Evolutionary conservation across 92 coral and sea anemone genomes (phyloP), one percentile per base, ranked within the genome.

Genomic region (Scolanthus callimorphus): DNA sequence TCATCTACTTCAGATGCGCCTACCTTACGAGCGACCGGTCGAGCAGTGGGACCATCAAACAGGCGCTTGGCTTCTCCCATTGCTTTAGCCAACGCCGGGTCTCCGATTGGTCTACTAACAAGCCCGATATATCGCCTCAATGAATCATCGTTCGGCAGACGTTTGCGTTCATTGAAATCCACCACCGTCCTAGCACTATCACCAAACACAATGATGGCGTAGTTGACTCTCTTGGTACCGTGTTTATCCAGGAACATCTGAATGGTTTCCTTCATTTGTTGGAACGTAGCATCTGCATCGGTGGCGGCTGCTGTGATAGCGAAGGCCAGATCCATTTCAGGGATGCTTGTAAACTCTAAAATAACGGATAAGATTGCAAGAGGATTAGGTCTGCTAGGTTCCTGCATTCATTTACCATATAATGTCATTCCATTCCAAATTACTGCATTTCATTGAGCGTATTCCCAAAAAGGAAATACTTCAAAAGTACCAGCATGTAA

Each of bases 271-370:
- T 88, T 91, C 61, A 88, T 89, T 59, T 79, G 74, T 45, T 83
- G 70, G 55, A 91, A 84, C 45, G 61, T 70, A 25, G 21, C 49
- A n/a, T 26, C 56, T 1, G 97, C 88, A 17, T 60, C 65, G 3
- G 63, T 25, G 8, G 80, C 81, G 37, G 74, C 69, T 37, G 96
- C 86, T 62, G 87, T 80, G 27, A 91, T 68, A 12, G 85, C 97
- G 63, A 91, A 80, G 6, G 76, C 96, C 3, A 91, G 63, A 55
- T 91, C 97, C 65, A 81, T 41, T 43, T 57, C 63, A 11, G 79
- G 60, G 1, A 80, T 77, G 6, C 59, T 39, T 31, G 62, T 55
- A 47, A 78, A 78, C 44, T 71, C 80, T 76, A 34, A 26, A n/a
- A 71, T 39, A n/a, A n/a, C n/a, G 20, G 23, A 29, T 26, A 6